These are phyloP conservation scores for Idaea straminata DNA, from an alignment of 2,888 invertebrate genomes.

Conservation along the genomic window DNA sequence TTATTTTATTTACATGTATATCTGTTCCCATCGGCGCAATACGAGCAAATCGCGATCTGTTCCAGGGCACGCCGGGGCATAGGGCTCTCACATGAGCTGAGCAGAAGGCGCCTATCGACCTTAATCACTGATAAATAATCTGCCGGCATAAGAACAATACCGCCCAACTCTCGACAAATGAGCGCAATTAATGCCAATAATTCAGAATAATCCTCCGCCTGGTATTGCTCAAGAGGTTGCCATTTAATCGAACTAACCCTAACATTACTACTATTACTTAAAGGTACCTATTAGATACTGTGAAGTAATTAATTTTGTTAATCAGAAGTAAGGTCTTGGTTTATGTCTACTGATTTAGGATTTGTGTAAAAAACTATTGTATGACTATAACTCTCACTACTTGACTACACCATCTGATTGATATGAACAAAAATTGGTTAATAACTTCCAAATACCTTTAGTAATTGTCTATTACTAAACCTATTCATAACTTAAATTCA, in stretches of 20 bases:
- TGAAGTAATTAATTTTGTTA: constrained; percentile 10
- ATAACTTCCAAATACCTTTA: background rate
- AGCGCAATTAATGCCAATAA: constrained; percentile 63
- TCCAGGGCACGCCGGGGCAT: constrained; percentile 62
- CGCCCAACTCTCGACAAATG: constrained; percentile 58
- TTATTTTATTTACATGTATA: constrained; percentile 21
- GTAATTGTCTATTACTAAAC: background rate
- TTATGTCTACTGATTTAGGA: background rate
- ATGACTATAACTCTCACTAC: background rate
- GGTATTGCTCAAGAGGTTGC: constrained; percentile 6
- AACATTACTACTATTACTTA: background rate
- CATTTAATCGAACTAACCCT: constrained; percentile 21
- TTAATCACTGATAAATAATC: constrained; percentile 63
- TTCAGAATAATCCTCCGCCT: constrained; percentile 32
- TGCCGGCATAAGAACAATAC: constrained; percentile 60
- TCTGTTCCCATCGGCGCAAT: constrained; percentile 58
- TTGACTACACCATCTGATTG: no score
- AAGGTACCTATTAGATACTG: constrained; percentile 19
- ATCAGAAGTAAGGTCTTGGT: background rate
- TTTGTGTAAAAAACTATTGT: background rate
- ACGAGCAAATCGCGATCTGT: constrained; percentile 59
- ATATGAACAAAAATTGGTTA: no score
- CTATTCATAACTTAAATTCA: constrained; percentile 11
- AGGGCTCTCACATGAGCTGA: constrained; percentile 59
- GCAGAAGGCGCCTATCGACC: constrained; percentile 53